Conservation (phyloP, 1,140 invertebrate species). For the Varroa destructor region DNA sequence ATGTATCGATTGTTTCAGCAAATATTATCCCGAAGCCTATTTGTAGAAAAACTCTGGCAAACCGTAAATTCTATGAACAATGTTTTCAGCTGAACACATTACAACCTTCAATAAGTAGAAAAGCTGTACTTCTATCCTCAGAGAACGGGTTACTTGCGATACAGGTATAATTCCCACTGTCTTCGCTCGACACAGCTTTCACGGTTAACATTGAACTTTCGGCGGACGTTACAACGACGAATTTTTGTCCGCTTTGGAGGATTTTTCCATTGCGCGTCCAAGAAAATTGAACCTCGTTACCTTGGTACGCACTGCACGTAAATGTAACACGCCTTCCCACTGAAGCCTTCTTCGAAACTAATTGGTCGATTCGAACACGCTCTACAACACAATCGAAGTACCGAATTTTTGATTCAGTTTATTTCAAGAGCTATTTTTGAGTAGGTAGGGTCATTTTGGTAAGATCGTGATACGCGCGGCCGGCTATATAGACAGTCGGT, state of each 20-base stretch:
- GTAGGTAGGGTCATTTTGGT: no score
- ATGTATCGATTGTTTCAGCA: no score
- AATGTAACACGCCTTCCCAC: constrained; percentile 1
- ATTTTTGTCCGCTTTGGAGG: not conserved
- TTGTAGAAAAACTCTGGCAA: no score
- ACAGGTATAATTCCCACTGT: constrained; percentile 5
- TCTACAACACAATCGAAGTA: not conserved
- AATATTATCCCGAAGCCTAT: no score
- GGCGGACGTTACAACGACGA: not conserved
- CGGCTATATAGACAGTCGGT: no score
- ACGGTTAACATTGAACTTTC: constrained; percentile 9
- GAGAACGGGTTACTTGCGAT: not conserved
- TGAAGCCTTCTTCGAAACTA: not conserved
- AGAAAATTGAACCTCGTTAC: not conserved
- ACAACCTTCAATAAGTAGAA: not conserved
- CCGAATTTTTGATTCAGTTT: not conserved
- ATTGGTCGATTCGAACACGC: constrained; percentile 10
- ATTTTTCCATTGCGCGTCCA: constrained; percentile 26
- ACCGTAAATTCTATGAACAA: no score
- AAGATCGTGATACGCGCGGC: no score
- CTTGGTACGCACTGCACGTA: constrained; percentile 7
- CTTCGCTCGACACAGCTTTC: not conserved
- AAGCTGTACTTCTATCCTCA: constrained; percentile 1
- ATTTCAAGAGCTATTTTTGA: no score
- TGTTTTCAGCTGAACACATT: not conserved